Evolutionary conservation across 2,113 vertebrate genomes (phyloP).

Genomic region (Chionomys nivalis): DNA sequence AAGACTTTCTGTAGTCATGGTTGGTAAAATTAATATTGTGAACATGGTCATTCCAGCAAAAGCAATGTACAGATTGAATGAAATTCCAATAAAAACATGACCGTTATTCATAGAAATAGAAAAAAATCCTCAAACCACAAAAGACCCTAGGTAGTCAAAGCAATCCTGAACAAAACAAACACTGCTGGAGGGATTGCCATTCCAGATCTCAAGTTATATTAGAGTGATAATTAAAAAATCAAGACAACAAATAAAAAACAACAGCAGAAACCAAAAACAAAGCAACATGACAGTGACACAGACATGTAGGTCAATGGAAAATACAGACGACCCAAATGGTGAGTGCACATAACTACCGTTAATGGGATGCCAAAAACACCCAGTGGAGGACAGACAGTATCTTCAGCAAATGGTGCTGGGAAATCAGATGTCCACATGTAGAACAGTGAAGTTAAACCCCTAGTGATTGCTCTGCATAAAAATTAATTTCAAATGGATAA

Average conservation of each 20-base stretch:
- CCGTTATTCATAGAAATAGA: too few relatives aligned
- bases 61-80: background rate
- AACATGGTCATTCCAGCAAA: background rate
- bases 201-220: background rate
- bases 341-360: background rate
- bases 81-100: background rate
- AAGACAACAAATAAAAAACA: background rate
- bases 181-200: background rate
- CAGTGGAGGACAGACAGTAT: background rate
- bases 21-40: background rate
- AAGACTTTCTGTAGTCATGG: background rate
- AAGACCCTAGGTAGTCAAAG: background rate
- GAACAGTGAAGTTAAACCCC: background rate
- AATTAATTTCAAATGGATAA: background rate
- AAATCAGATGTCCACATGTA: too few relatives aligned
- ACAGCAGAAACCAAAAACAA: background rate
- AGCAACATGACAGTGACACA: background rate
- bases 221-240: background rate
- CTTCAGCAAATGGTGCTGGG: background rate
- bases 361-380: background rate
- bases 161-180: background rate
- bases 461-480: background rate
- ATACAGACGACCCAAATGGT: background rate
- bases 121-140: background rate
- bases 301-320: background rate